Evolutionary conservation across 2,888 invertebrate genomes (phyloP).

Genomic region (Oconnorella tubifera): DNA sequence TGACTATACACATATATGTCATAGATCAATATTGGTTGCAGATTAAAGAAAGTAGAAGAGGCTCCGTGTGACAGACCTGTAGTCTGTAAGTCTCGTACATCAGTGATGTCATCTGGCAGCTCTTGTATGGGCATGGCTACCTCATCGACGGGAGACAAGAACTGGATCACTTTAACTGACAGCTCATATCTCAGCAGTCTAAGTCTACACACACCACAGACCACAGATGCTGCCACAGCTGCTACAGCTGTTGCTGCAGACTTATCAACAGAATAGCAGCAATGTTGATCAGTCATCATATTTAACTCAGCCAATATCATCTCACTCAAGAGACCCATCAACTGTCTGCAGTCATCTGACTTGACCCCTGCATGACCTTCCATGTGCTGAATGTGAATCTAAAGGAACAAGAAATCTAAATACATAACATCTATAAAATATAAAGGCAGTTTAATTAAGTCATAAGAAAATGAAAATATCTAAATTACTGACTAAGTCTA

Average conservation of each 20-base stretch:
- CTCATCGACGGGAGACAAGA: slow-evolving; percentile 48
- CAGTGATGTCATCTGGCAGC: too few relatives aligned
- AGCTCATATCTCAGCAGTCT: slow-evolving; percentile 69
- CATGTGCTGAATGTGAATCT: slow-evolving; percentile 82
- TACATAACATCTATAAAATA: too few relatives aligned
- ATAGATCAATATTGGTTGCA: too few relatives aligned
- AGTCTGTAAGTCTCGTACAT: too few relatives aligned
- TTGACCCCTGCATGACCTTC: slow-evolving; percentile 75
- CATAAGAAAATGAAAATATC: too few relatives aligned
- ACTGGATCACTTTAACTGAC: slow-evolving; percentile 42
- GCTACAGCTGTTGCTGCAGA: slow-evolving; percentile 32
- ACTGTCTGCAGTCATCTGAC: slow-evolving; percentile 66
- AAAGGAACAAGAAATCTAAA: too few relatives aligned
- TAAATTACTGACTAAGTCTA: too few relatives aligned
- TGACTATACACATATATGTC: too few relatives aligned
- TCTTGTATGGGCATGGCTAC: slow-evolving; percentile 51
- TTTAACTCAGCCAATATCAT: slow-evolving; percentile 72
- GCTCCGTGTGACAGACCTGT: too few relatives aligned
- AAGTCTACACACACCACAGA: slow-evolving; percentile 8
- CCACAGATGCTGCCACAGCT: neutral
- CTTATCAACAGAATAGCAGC: slow-evolving; percentile 60
- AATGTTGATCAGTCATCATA: slow-evolving; percentile 68
- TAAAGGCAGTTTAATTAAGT: too few relatives aligned
- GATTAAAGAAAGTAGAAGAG: too few relatives aligned
- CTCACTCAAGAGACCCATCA: slow-evolving; percentile 70